phyloP scores from a whole-genome alignment of 1,140 invertebrate genomes.

The Cydia fagiglandana region DNA sequence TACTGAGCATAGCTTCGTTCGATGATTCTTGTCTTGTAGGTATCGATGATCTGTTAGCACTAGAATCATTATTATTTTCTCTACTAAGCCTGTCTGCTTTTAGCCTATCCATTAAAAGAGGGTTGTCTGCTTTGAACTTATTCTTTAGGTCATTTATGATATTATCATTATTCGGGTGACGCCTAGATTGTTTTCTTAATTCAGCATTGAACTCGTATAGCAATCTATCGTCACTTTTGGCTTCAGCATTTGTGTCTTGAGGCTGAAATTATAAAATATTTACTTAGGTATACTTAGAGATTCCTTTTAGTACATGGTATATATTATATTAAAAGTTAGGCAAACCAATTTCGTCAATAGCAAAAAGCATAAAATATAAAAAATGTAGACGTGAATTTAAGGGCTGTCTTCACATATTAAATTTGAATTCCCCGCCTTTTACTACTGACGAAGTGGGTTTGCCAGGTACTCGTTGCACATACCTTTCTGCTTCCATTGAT shows the following conservation, averaged over 20 bases:
- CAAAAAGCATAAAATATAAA: neutral
- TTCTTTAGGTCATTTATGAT: constrained; percentile 47
- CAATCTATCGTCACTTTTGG: constrained; percentile 49
- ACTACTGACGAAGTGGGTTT: neutral
- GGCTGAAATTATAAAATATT: constrained; percentile 46
- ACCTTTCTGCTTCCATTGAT: constrained; percentile 63
- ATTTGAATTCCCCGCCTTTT: neutral
- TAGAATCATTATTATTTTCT: constrained; percentile 34
- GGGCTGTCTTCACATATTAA: neutral
- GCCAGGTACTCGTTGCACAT: neutral
- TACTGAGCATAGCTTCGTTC: neutral
- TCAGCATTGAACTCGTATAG: constrained; percentile 66
- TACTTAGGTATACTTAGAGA: constrained; percentile 12
- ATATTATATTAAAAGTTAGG: no score
- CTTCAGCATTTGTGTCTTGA: constrained; percentile 44
- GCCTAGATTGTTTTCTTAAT: constrained; percentile 57
- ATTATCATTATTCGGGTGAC: constrained; percentile 44
- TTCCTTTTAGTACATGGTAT: no score
- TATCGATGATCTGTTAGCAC: constrained; percentile 26
- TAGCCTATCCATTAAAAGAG: constrained; percentile 50
- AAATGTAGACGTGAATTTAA: no score
- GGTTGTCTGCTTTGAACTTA: constrained; percentile 63
- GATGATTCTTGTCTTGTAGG: constrained; percentile 3
- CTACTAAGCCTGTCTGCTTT: constrained; percentile 39
- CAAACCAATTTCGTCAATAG: no score